Conservation (phyloP, 1,140 invertebrate species). For the Ooceraea biroi region DNA sequence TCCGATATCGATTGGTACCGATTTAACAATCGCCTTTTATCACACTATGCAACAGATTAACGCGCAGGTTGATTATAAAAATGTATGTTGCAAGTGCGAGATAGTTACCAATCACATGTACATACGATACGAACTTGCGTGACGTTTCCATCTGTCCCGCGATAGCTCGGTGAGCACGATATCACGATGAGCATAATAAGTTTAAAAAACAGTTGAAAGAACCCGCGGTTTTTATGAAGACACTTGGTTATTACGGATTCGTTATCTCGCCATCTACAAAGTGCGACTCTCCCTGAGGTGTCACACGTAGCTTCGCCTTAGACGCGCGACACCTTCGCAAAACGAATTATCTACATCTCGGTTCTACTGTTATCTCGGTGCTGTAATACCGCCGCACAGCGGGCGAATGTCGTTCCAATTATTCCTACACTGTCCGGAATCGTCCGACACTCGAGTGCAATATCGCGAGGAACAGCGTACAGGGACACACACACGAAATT, state of each 20-base stretch:
- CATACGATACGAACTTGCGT: too few species aligned
- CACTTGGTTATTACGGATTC: background rate
- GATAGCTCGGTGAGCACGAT: too few species aligned
- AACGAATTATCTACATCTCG: constrained; percentile 45
- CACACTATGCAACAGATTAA: too few species aligned
- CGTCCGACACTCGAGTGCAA: constrained; percentile 31
- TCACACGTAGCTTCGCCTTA: background rate
- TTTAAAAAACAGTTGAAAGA: too few species aligned
- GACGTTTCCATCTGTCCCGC: too few species aligned
- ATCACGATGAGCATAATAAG: too few species aligned
- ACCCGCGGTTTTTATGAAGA: too few species aligned
- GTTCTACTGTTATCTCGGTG: constrained; percentile 33
- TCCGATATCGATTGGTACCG: too few species aligned
- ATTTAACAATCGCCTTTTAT: too few species aligned
- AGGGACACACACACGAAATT: constrained; percentile 43
- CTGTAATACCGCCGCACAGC: constrained; percentile 54
- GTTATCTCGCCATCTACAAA: background rate
- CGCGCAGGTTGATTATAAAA: too few species aligned
- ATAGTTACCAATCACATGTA: too few species aligned
- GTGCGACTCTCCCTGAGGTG: background rate
- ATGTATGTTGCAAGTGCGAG: too few species aligned
- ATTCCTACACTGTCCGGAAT: constrained; percentile 57
- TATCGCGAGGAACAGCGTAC: constrained; percentile 24
- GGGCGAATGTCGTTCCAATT: constrained; percentile 60
- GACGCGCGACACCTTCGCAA: constrained; percentile 22